Evolutionary conservation across 2,888 invertebrate genomes (phyloP).

Genomic region (Sminthurides aquaticus): DNA sequence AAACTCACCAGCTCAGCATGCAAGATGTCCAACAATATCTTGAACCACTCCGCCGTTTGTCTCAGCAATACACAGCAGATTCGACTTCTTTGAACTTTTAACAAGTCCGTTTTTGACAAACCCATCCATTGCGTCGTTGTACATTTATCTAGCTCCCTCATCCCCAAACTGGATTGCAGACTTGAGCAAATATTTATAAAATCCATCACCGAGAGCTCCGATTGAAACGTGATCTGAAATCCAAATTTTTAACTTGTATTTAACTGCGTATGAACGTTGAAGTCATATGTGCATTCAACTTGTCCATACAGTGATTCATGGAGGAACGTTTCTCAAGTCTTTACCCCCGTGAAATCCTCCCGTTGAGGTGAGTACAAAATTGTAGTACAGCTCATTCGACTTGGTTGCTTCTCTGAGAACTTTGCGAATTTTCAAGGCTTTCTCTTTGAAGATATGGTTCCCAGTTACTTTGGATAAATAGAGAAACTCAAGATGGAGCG

Average conservation of each 20-base stretch:
- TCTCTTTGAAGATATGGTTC: constrained; percentile 75
- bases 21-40: constrained; percentile 74
- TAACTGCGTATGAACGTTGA: not conserved
- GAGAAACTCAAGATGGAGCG: constrained; percentile 89
- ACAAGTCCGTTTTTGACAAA: constrained; percentile 39
- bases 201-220: constrained; percentile 95
- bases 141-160: constrained; percentile 52
- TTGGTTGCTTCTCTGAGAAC: constrained; percentile 31
- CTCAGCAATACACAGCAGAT: constrained; percentile 41
- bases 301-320: too few species aligned
- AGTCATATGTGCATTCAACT: not conserved
- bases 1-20: constrained; percentile 70
- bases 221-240: constrained; percentile 78
- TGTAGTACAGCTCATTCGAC: constrained; percentile 39
- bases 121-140: constrained; percentile 40
- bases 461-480: constrained; percentile 94
- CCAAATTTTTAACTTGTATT: too few species aligned
- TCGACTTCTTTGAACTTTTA: constrained; percentile 31
- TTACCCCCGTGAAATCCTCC: constrained; percentile 37
- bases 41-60: constrained; percentile 16
- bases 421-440: constrained; percentile 72
- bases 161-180: constrained; percentile 73
- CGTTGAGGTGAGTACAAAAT: constrained; percentile 29
- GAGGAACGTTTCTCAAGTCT: too few species aligned
- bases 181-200: constrained; percentile 96